Percentiles rank a stretch among this genome's conserved stretches.
Conservation (phyloP, 1,140 invertebrate species). For the Drosophila pallidifrons region DNA sequence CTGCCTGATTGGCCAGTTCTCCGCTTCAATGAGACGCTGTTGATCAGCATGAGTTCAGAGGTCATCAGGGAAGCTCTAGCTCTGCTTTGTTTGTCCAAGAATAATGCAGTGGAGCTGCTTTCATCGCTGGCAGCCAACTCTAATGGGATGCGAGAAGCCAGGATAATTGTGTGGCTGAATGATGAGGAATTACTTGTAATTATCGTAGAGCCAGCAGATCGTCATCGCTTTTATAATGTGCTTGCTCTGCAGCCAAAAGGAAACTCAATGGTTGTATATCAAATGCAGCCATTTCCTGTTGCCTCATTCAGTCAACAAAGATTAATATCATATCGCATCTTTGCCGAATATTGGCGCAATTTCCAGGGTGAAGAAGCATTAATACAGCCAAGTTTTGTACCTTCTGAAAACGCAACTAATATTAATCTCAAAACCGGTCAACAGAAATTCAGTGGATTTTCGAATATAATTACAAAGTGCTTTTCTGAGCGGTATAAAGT, state of each 20-base stretch:
- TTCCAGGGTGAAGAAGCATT: conserved; percentile 33
- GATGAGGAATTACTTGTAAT: neutral
- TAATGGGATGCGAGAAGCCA: conserved; percentile 39
- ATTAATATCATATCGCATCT: conserved; percentile 4
- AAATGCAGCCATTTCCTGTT: conserved; percentile 48
- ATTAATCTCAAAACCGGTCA: conserved; percentile 11
- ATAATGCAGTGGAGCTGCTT: neutral
- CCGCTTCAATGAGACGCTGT: conserved; percentile 28
- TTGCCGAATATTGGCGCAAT: conserved; percentile 31
- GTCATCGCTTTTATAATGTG: conserved; percentile 36
- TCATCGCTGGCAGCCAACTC: conserved; percentile 40
- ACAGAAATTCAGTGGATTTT: neutral
- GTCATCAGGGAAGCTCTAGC: conserved; percentile 23
- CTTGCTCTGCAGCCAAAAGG: conserved; percentile 15
- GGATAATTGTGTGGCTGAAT: conserved; percentile 50
- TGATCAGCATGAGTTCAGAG: neutral
- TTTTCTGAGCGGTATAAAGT: conserved; percentile 45
- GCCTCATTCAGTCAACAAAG: neutral
- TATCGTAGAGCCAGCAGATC: neutral
- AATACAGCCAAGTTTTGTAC: conserved; percentile 5
- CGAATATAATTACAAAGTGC: neutral
- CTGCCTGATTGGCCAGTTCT: conserved; percentile 43
- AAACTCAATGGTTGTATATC: neutral
- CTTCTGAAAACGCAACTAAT: conserved; percentile 32
- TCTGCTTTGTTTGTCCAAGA: conserved; percentile 35